Evolutionary conservation across 2,888 invertebrate genomes (phyloP).

Genomic region (Brachyopa scutellaris): DNA sequence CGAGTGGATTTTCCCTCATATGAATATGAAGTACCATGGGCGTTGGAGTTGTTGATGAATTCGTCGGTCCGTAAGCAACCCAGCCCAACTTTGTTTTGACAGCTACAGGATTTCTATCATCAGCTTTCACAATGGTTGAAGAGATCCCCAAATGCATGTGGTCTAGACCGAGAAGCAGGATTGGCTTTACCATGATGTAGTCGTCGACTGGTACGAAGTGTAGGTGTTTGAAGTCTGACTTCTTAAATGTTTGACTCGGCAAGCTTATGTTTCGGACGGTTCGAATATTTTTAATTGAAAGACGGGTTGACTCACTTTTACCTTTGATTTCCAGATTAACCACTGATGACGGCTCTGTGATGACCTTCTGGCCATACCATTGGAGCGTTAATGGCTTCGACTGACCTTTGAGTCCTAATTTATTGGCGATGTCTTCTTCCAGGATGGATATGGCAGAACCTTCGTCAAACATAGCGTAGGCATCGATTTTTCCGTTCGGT

Average conservation of each 20-base stretch:
- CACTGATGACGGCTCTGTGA: constrained; percentile 17
- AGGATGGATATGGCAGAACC: no score
- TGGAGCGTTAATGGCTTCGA: constrained; percentile 58
- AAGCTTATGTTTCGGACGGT: not conserved
- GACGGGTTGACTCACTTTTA: no score
- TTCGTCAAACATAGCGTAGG: no score
- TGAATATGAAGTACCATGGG: constrained; percentile 24
- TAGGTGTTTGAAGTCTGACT: not conserved
- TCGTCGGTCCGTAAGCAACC: constrained; percentile 31
- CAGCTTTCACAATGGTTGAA: not conserved
- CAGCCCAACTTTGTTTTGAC: constrained; percentile 34
- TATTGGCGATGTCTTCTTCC: no score
- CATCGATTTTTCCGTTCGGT: no score
- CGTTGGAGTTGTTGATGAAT: not conserved
- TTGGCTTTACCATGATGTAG: not conserved
- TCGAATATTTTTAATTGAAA: no score
- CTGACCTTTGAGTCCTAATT: no score
- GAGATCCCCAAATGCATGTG: not conserved
- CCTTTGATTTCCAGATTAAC: not conserved
- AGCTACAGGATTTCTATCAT: not conserved
- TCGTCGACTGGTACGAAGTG: not conserved
- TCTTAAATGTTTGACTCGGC: constrained; percentile 31
- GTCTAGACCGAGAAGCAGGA: not conserved
- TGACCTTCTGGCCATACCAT: constrained; percentile 57
- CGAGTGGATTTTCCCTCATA: no score